phyloP scores from a whole-genome alignment of 2,888 invertebrate species.

The Trichogramma evanescens region DNA sequence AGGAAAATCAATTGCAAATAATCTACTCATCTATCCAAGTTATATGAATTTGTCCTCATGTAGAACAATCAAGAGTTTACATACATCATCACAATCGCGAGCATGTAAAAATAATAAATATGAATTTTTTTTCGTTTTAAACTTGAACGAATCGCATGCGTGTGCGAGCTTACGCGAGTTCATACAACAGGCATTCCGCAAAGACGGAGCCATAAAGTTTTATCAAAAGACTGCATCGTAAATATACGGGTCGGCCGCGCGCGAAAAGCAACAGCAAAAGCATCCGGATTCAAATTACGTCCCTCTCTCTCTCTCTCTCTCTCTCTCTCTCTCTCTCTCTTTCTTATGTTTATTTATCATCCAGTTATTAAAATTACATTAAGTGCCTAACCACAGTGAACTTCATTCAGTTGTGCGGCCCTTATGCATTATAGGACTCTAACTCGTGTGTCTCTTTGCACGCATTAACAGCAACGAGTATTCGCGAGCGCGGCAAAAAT shows the following conservation, averaged over 20 bases:
- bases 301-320: constrained; percentile 27
- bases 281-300: constrained; percentile 49
- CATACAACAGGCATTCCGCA: constrained; percentile 9
- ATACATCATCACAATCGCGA: no score
- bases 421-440: background rate
- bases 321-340: constrained; percentile 19
- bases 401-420: background rate
- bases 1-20: no score
- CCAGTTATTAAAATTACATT: constrained; percentile 49
- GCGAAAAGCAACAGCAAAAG: constrained; percentile 10
- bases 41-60: no score
- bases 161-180: no score
- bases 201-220: constrained; percentile 24
- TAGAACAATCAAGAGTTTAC: no score
- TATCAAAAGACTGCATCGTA: constrained; percentile 45
- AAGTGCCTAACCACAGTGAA: constrained; percentile 26
- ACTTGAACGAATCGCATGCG: no score
- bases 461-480: background rate
- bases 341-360: constrained; percentile 46
- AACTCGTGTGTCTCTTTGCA: background rate
- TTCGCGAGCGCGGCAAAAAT: no score
- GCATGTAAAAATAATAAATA: no score
- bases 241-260: background rate
- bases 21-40: no score
- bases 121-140: no score